These are phyloP conservation scores for Eupithecia dodoneata DNA, from an alignment of 2,888 invertebrate species.

Conservation along the genomic window DNA sequence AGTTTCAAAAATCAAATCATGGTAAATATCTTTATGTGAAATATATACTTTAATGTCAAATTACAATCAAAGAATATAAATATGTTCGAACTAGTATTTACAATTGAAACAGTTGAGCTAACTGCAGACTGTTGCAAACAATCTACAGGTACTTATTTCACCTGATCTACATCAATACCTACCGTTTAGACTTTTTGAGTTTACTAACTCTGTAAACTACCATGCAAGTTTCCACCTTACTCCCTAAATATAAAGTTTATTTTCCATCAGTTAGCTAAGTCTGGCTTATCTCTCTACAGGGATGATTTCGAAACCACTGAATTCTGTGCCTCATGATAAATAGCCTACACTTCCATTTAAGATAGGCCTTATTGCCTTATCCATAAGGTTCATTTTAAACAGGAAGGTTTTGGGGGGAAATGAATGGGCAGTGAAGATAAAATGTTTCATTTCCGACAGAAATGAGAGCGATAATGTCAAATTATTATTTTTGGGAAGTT, in stretches of 20 bases:
- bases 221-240: conserved; percentile 5
- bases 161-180: neutral
- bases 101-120: too few species aligned
- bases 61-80: too few species aligned
- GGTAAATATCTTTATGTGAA: too few species aligned
- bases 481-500: neutral
- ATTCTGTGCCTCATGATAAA: conserved; percentile 46
- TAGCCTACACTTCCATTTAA: conserved; percentile 22
- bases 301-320: conserved; percentile 42
- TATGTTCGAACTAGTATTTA: too few species aligned
- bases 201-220: neutral
- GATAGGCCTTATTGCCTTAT: conserved; percentile 5
- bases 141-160: too few species aligned
- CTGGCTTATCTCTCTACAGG: conserved; percentile 39
- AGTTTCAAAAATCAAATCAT: too few species aligned
- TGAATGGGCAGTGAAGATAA: conserved; percentile 15
- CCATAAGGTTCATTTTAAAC: conserved; percentile 21
- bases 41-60: too few species aligned
- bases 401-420: neutral
- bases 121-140: too few species aligned
- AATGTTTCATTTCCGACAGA: conserved; percentile 16
- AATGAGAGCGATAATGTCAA: conserved; percentile 15
- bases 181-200: neutral
- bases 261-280: neutral
- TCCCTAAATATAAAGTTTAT: conserved; percentile 5